These are phyloP conservation scores for Hermaeophaga mercurialis DNA, from an alignment of 2,888 invertebrate species.

Conservation along the genomic window DNA sequence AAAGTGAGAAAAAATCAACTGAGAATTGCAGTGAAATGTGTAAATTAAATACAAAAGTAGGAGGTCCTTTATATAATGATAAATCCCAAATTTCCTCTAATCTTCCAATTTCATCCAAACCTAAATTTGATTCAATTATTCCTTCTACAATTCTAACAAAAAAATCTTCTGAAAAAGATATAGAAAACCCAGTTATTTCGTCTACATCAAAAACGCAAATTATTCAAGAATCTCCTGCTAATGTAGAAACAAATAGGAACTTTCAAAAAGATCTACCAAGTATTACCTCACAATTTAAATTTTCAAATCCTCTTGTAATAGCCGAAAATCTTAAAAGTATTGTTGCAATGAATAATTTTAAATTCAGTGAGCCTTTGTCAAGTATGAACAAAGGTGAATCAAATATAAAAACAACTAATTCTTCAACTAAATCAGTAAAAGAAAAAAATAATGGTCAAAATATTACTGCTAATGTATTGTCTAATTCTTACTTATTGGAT, in stretches of 20 bases:
- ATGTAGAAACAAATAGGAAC: conserved; percentile 26
- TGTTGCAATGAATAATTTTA: conserved; percentile 61
- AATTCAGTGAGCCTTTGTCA: conserved; percentile 63
- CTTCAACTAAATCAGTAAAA: conserved; percentile 6
- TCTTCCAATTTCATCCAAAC: conserved; percentile 63
- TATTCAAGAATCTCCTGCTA: not conserved
- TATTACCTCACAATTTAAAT: conserved; percentile 48
- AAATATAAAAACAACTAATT: not conserved
- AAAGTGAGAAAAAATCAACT: not conserved
- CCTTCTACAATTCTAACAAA: conserved; percentile 48
- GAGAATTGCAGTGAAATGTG: not conserved
- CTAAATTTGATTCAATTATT: conserved; percentile 62
- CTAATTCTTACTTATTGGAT: conserved; percentile 31
- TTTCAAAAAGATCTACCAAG: conserved; percentile 27
- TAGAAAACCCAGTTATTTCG: not conserved
- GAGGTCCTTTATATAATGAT: not conserved
- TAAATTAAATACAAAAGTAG: not conserved
- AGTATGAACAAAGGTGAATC: conserved; percentile 41
- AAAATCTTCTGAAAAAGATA: conserved; percentile 19
- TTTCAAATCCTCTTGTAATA: conserved; percentile 61
- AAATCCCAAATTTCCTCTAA: conserved; percentile 1
- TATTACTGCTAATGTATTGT: not conserved
- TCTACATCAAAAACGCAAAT: conserved; percentile 1
- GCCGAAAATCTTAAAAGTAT: conserved; percentile 55
- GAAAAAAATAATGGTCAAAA: conserved; percentile 15